Conservation (phyloP, 1,140 invertebrate genomes). For the Hydropsyche tenuis region DNA sequence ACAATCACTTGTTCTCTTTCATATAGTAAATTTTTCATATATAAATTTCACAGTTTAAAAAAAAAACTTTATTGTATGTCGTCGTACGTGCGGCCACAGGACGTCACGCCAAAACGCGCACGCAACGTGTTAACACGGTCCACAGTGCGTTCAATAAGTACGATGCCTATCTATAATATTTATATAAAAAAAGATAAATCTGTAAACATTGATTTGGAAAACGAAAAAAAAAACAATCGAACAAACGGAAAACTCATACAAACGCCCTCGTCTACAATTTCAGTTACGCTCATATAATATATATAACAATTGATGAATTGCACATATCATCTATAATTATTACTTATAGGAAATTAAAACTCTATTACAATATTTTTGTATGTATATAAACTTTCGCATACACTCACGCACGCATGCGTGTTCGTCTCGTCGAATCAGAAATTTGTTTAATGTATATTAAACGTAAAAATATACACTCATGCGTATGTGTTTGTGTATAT, state of each 20-base stretch:
- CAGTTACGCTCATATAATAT: constrained; percentile 39
- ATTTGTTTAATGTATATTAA: not conserved
- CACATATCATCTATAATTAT: constrained; percentile 48
- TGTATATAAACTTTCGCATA: constrained; percentile 6
- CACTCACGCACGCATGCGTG: not conserved
- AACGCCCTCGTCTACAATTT: not conserved
- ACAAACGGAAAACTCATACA: too few species aligned
- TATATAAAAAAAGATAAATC: constrained; percentile 31
- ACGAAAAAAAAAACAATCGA: too few species aligned
- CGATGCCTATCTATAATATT: too few species aligned
- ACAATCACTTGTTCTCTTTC: constrained; percentile 16
- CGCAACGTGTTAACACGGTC: too few species aligned
- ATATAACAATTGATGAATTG: constrained; percentile 48
- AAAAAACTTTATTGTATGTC: not conserved
- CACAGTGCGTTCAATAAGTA: too few species aligned
- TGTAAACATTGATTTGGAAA: constrained; percentile 42
- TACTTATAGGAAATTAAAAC: constrained; percentile 27
- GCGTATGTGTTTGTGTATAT: not conserved
- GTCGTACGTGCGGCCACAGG: too few species aligned
- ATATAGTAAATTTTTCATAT: not conserved
- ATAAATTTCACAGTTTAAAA: not conserved
- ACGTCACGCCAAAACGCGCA: too few species aligned
- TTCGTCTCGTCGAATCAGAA: not conserved
- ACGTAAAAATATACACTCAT: not conserved
- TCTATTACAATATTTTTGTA: constrained; percentile 12